Evolutionary conservation across 1,140 invertebrate genomes (phyloP), one percentile per base, ranked within the genome.

Genomic region (Aphelenchoides besseyi): DNA sequence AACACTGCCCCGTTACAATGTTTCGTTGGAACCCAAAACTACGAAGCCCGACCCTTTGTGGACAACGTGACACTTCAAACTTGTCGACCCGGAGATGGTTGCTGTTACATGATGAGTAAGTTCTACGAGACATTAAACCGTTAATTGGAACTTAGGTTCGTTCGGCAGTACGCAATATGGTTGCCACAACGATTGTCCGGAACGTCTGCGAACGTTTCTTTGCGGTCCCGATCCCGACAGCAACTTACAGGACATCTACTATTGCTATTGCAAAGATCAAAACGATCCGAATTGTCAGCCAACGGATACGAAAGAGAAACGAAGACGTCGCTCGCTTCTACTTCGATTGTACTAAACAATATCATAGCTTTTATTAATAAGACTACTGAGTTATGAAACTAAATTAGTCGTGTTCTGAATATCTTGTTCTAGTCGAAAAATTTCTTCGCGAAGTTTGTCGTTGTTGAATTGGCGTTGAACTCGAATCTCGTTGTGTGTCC

Each of bases 401-500:
- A n/a, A 12, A 61, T 53, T 61, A 5, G 26, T 29, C 26, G 62
- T 67, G 5, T 48, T 8, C 16, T 66, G 30, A 18, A 66, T 36
- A 26, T 3, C 16, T 29, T 66, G 30, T 67, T 66, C 33, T 26
- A 66, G 26, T 16, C 52, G 5, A 23, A 67, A 52, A 67, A 66
- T 66, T 16, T 66, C 62, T 29, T 66, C 61, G 1, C 68, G 57
- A 9, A 69, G 61, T 71, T 69, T 71, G 23, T 69, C 67, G 61
- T 70, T 69, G 61, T 69, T 71, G 12, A 12, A 16, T 35, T 69
- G 67, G n/a, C 67, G 1, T 3, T 69, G 67, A 9, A 71, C 57
- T 12, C 67, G 57, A 29, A 71, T 69, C 29, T 69, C 61, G 61
- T 69, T 69, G 67, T 69, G 67, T 29, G 67, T 69, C 12, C 67